Evolutionary conservation across 2,113 vertebrate species (phyloP).

Genomic region (Fregata magnificens): DNA sequence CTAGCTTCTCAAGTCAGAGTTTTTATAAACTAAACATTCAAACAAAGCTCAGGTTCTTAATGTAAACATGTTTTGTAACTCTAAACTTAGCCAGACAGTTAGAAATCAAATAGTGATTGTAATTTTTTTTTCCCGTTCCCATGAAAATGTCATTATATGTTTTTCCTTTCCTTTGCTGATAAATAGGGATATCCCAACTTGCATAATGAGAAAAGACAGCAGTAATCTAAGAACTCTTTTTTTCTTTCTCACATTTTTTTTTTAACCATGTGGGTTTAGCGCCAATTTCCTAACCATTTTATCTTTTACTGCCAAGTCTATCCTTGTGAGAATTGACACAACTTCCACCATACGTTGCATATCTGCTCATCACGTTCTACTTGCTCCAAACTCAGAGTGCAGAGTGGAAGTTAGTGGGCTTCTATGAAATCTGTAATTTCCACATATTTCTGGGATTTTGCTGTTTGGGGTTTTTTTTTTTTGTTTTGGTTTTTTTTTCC

Average conservation of each 20-base stretch:
- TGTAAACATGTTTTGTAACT: conserved; percentile 59
- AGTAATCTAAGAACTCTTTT: neutral
- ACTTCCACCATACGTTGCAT: neutral
- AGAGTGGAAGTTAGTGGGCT: neutral
- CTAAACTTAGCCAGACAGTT: conserved; percentile 22
- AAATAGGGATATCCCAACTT: neutral
- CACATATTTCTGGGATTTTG: neutral
- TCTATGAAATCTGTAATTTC: neutral
- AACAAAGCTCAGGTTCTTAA: conserved; percentile 59
- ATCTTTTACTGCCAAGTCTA: neutral
- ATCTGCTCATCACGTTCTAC: neutral
- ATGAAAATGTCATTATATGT: neutral
- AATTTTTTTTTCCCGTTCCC: conserved; percentile 6
- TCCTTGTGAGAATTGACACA: neutral
- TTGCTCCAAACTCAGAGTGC: neutral
- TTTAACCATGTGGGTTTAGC: neutral
- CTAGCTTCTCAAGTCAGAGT: conserved; percentile 50
- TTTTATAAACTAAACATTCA: conserved; percentile 71
- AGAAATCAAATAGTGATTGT: neutral
- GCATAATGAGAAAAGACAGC: conserved; percentile 1
- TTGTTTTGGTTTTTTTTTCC: too few species aligned
- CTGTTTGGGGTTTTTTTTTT: neutral
- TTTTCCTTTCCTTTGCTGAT: conserved; percentile 48
- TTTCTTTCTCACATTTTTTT: neutral
- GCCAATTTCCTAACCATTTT: neutral